A percentile compares a stretch with the other conserved stretches of the same genome.
phyloP scores from a whole-genome alignment of 2,888 invertebrate genomes.

The Keiferia lycopersicella region DNA sequence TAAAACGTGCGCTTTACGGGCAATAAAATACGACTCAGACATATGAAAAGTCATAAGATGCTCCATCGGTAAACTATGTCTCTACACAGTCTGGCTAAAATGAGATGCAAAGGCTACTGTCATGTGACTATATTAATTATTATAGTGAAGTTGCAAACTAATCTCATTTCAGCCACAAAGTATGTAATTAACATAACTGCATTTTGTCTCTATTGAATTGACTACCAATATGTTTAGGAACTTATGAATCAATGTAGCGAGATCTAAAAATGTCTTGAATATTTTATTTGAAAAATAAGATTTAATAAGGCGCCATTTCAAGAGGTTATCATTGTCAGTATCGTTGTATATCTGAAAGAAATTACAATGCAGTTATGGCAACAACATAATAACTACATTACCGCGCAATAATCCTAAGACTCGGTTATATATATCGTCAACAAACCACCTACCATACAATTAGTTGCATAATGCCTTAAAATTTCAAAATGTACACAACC shows the following conservation, averaged over 20 bases:
- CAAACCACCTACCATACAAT: constrained; percentile 14
- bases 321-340: background rate
- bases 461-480: constrained; percentile 17
- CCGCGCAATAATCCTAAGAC: constrained; percentile 21
- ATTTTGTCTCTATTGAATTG: background rate
- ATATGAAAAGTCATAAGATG: constrained; percentile 19
- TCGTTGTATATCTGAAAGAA: background rate
- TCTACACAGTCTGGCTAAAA: constrained; percentile 67
- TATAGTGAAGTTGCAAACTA: constrained; percentile 23
- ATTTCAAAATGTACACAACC: constrained; percentile 18
- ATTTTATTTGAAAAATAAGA: background rate
- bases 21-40: constrained; percentile 8
- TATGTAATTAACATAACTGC: constrained; percentile 6
- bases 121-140: constrained; percentile 26
- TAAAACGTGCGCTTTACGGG: background rate
- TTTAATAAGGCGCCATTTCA: background rate
- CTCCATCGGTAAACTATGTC: constrained; percentile 37
- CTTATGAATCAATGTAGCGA: background rate
- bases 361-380: constrained; percentile 3
- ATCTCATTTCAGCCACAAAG: constrained; percentile 25
- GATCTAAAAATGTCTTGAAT: background rate
- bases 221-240: background rate
- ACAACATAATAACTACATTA: constrained; percentile 14
- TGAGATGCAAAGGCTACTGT: constrained; percentile 47
- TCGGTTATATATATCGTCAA: constrained; percentile 3